Percentiles rank a stretch among this genome's conserved stretches.
Conservation (phyloP, 2,888 invertebrate species). For the Morpho helenor region DNA sequence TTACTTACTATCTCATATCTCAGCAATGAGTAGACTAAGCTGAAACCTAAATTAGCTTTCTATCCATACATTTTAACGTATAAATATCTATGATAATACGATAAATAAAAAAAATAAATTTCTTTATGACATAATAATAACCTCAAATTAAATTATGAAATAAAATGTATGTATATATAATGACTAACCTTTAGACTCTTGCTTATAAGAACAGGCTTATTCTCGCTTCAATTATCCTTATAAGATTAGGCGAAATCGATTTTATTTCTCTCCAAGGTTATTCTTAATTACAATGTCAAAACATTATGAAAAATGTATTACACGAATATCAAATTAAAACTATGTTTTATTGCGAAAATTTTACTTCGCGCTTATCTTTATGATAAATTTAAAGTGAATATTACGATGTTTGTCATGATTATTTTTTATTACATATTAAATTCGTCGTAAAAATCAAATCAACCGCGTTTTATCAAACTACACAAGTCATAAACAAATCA, state of each 20-base stretch:
- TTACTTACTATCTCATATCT: no score
- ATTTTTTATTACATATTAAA: background rate
- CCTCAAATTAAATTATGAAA: background rate
- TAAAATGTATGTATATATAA: background rate
- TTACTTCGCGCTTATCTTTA: no score
- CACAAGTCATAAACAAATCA: background rate
- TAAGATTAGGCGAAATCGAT: background rate
- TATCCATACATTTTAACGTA: no score
- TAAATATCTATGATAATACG: no score
- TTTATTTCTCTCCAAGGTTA: background rate
- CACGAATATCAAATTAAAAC: background rate
- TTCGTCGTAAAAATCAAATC: constrained; percentile 14
- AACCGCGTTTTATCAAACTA: constrained; percentile 15
- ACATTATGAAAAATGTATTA: background rate
- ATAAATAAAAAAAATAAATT: no score
- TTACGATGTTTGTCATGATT: background rate
- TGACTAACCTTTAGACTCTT: background rate
- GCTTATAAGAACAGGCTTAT: background rate
- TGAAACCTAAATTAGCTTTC: no score
- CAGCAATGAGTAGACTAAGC: no score
- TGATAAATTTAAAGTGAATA: no score
- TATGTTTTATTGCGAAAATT: no score
- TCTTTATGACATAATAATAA: constrained; percentile 5
- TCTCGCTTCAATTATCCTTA: no score
- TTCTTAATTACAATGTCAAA: background rate